Evolutionary conservation across 2,797 vertebrate genomes (phyloP).

Genomic region (Pogonophryne albipinna): DNA sequence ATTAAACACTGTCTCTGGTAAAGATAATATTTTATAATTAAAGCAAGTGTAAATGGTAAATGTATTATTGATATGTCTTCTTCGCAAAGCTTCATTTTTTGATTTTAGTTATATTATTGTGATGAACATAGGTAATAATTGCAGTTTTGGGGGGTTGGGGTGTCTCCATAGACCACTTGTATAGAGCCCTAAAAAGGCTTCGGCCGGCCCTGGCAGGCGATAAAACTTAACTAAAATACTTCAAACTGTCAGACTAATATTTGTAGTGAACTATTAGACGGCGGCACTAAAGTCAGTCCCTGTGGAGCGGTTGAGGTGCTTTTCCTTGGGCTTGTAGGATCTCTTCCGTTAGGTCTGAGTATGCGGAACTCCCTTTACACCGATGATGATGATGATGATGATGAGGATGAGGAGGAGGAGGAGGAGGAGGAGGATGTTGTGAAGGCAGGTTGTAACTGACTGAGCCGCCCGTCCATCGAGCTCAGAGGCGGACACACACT

Average conservation of each 20-base stretch:
- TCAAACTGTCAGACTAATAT: not conserved
- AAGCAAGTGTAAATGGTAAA: too few relatives aligned
- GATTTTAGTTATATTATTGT: not conserved
- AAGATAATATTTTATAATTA: not conserved
- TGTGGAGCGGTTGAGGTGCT: not conserved
- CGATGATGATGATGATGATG: conserved; percentile 20
- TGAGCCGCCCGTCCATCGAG: conserved; percentile 38
- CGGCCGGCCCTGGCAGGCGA: not conserved
- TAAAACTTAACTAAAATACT: not conserved
- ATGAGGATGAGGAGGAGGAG: conserved; percentile 25
- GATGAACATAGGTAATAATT: not conserved
- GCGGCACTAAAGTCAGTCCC: not conserved
- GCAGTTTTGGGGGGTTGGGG: not conserved
- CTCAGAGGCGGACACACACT: conserved; percentile 37
- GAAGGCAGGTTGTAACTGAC: conserved; percentile 70
- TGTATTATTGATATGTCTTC: not conserved
- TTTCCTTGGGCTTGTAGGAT: conserved; percentile 4
- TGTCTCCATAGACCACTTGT: not conserved
- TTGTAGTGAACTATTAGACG: not conserved
- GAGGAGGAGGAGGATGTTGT: conserved; percentile 66
- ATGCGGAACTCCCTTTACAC: conserved; percentile 79
- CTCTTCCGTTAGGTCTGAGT: conserved; percentile 48
- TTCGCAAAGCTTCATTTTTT: not conserved
- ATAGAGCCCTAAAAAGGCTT: not conserved
- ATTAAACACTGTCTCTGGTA: not conserved